A percentile compares a stretch with the other conserved stretches of the same genome.
Evolutionary conservation across 2,797 vertebrate species (phyloP).

Genomic region (Distichodus sexfasciatus): DNA sequence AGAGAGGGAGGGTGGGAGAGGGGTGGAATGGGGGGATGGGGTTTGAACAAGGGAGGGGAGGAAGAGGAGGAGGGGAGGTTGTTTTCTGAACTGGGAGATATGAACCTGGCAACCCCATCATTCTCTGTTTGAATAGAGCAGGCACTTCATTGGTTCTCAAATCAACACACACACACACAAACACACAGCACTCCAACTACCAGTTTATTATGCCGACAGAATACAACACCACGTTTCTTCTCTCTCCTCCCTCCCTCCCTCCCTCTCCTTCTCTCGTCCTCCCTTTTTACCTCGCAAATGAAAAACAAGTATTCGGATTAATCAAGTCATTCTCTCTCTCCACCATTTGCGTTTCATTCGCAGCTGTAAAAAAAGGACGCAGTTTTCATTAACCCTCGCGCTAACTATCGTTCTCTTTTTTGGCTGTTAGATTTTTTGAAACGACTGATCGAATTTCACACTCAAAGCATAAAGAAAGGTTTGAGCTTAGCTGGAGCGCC

Average conservation of each 20-base stretch:
- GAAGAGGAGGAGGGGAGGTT: constrained; percentile 51
- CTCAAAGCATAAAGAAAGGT: constrained; percentile 26
- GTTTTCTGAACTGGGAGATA: constrained; percentile 51
- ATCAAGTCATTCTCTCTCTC: constrained; percentile 20
- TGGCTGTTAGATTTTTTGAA: no score
- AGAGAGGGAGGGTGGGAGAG: constrained; percentile 56
- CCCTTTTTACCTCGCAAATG: neutral
- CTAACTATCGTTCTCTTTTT: no score
- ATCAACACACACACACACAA: constrained; percentile 66
- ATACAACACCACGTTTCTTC: constrained; percentile 18
- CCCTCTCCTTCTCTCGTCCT: neutral
- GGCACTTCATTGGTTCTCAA: constrained; percentile 81
- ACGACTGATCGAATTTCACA: constrained; percentile 36
- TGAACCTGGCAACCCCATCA: constrained; percentile 80
- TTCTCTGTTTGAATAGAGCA: constrained; percentile 79
- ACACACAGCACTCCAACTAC: constrained; percentile 21
- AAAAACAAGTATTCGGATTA: constrained; percentile 34
- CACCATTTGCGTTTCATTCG: constrained; percentile 32
- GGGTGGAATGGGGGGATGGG: constrained; percentile 25
- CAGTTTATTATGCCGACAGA: constrained; percentile 36
- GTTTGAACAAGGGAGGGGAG: constrained; percentile 41
- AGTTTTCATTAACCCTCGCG: constrained; percentile 29
- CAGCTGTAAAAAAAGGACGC: constrained; percentile 19
- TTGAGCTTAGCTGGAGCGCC: constrained; percentile 42
- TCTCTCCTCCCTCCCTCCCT: neutral